Conservation (phyloP, 2,113 vertebrate genomes). For the Campylomormyrus tamandua region DNA sequence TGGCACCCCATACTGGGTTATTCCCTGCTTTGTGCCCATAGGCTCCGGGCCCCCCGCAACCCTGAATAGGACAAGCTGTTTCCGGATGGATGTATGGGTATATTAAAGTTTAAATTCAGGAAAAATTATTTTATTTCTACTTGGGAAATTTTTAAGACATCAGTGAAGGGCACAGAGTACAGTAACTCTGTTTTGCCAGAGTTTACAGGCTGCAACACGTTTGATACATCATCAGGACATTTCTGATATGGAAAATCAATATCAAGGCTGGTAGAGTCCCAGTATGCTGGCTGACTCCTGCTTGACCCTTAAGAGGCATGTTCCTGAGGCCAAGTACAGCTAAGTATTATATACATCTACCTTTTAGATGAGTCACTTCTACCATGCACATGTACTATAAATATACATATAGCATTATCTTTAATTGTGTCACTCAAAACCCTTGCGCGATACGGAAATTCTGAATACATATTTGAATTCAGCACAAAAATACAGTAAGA, state of each 20-base stretch:
- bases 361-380: background rate
- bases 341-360: background rate
- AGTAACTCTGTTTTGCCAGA: background rate
- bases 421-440: background rate
- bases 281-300: background rate
- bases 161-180: background rate
- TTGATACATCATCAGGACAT: background rate
- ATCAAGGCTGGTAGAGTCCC: background rate
- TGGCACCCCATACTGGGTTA: too few species aligned
- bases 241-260: background rate
- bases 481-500: background rate
- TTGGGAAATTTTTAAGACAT: too few species aligned
- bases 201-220: background rate
- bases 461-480: background rate
- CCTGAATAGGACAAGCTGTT: too few species aligned
- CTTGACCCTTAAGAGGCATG: background rate
- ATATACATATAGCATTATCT: background rate
- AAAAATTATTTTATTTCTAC: too few species aligned
- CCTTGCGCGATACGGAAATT: background rate
- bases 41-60: too few species aligned
- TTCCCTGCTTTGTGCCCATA: too few species aligned
- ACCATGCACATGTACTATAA: background rate
- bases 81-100: too few species aligned
- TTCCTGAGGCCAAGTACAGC: background rate
- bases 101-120: too few species aligned